Conservation (phyloP, 2,797 vertebrate genomes). For the Eulemur rubriventer region DNA sequence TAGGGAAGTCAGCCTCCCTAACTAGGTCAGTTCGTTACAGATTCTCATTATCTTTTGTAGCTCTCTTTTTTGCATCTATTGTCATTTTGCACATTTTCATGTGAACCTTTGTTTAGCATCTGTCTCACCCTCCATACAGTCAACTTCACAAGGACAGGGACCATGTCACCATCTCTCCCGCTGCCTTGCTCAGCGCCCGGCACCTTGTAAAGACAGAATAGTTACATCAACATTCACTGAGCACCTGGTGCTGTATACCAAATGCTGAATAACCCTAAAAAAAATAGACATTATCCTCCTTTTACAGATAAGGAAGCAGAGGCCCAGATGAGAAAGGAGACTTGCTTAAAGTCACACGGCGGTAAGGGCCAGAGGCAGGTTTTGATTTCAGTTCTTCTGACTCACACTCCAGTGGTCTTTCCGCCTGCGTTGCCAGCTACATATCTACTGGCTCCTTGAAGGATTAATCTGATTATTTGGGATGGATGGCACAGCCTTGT, state of each 20-base stretch:
- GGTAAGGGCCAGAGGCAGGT: not conserved
- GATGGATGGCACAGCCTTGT: not conserved
- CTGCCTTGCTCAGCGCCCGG: not conserved
- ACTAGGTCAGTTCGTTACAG: not conserved
- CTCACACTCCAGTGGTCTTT: not conserved
- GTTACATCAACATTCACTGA: not conserved
- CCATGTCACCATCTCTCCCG: not conserved
- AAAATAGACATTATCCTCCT: not conserved
- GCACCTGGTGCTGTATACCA: not conserved
- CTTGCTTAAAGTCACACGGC: not conserved
- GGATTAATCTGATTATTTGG: not conserved
- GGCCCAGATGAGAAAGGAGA: not conserved
- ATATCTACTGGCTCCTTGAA: fast-evolving
- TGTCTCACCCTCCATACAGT: not conserved
- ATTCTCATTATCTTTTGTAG: not conserved
- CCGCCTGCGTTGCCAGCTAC: not conserved
- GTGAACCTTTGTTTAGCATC: not conserved
- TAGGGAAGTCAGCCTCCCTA: not conserved
- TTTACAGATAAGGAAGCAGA: not conserved
- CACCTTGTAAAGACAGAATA: no score
- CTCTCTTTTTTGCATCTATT: not conserved
- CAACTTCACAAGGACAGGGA: not conserved
- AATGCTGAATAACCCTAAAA: not conserved
- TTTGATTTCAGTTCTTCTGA: not conserved
- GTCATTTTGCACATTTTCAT: not conserved